phyloP scores from a whole-genome alignment of 2,113 vertebrate genomes.

The Oncorhynchus clarkii region DNA sequence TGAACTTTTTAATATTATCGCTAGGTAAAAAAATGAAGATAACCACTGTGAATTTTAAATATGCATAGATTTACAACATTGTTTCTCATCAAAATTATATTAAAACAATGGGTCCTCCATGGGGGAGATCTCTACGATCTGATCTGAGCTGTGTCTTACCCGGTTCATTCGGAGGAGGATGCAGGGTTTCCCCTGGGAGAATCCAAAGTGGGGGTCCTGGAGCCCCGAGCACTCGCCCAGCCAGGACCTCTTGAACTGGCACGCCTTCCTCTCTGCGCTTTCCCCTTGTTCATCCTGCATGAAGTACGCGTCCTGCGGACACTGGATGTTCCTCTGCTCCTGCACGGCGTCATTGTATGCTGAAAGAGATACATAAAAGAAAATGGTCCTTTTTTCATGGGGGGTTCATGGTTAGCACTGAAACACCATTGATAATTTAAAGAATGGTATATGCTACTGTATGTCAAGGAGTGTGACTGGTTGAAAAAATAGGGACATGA shows the following conservation, averaged over 20 bases:
- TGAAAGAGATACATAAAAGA: conserved; percentile 46
- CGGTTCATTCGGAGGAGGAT: conserved; percentile 95
- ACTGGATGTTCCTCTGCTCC: conserved; percentile 87
- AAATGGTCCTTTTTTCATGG: too few species aligned
- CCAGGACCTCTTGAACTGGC: conserved; percentile 91
- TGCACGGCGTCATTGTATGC: conserved; percentile 89
- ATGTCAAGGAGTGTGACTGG: not conserved
- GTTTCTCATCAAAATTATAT: not conserved
- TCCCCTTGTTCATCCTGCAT: conserved; percentile 82
- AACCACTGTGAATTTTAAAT: not conserved
- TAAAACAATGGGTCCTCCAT: not conserved
- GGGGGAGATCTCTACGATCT: too few species aligned
- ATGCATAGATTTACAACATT: too few species aligned
- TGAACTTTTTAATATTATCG: not conserved
- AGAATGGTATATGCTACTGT: too few species aligned
- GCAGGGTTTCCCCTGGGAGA: conserved; percentile 87
- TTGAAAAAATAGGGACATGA: not conserved
- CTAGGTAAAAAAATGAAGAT: not conserved
- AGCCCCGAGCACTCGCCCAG: conserved; percentile 89
- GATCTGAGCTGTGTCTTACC: conserved; percentile 69
- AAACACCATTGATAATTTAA: not conserved
- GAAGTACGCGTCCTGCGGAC: conserved; percentile 82
- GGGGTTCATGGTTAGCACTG: conserved; percentile 19
- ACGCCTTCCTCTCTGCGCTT: conserved; percentile 84
- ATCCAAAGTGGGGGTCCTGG: conserved; percentile 85